A percentile compares a stretch with the other conserved stretches of the same genome.
Conservation (phyloP, 2,888 invertebrate genomes). For the Eledone cirrhosa region DNA sequence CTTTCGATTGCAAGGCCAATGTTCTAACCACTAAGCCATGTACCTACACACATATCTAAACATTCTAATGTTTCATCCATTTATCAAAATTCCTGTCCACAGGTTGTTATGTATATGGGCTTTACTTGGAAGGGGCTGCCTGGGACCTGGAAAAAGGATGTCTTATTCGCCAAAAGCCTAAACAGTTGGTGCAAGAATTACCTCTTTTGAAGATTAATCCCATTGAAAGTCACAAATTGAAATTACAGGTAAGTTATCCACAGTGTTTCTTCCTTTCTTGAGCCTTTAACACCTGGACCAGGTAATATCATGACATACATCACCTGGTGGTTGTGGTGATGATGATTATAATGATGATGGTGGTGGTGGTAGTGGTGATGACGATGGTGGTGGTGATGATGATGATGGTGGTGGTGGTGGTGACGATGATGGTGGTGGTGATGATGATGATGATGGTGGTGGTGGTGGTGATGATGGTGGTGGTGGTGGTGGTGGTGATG, state of each 20-base stretch:
- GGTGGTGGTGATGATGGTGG: slow-evolving; percentile 5
- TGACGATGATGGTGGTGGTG: slow-evolving; percentile 8
- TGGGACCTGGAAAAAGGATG: slow-evolving; percentile 81
- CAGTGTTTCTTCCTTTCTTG: too few species aligned
- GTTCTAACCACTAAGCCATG: too few species aligned
- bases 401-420: slow-evolving; percentile 13
- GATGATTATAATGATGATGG: too few species aligned
- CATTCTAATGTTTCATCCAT: too few species aligned
- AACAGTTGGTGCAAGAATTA: slow-evolving; percentile 83
- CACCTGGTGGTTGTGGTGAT: too few species aligned
- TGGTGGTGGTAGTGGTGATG: slow-evolving; percentile 13
- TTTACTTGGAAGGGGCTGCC: slow-evolving; percentile 87
- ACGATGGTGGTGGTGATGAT: slow-evolving; percentile 4
- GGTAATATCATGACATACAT: too few species aligned
- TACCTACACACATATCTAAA: too few species aligned
- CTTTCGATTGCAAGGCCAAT: too few species aligned
- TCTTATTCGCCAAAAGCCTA: slow-evolving; percentile 80
- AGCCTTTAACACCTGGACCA: too few species aligned
- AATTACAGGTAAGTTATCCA: slow-evolving; percentile 76
- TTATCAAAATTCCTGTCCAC: slow-evolving; percentile 29
- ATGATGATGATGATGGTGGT: neutral
- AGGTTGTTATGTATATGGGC: slow-evolving; percentile 67
- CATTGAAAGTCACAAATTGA: slow-evolving; percentile 83
- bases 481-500: too few species aligned
- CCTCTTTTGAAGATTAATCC: slow-evolving; percentile 88